phyloP scores from a whole-genome alignment of 92 coral and sea anemone species.

The Parazoanthus swiftii region DNA sequence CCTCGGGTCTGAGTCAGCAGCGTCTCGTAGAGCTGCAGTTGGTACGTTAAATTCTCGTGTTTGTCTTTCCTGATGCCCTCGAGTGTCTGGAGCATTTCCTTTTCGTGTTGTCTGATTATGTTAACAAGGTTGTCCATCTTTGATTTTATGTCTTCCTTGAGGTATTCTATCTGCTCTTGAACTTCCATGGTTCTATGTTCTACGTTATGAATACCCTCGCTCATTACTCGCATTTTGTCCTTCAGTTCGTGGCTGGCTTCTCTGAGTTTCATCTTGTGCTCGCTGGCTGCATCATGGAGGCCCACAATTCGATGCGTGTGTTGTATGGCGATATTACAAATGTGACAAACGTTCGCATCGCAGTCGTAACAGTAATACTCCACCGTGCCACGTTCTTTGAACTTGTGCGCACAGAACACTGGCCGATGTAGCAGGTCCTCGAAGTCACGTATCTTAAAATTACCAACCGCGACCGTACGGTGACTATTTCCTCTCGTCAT shows the following conservation, averaged over 20 bases:
- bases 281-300: constrained; percentile 84
- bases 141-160: constrained; percentile 77
- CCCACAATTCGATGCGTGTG: constrained; percentile 85
- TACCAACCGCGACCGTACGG: constrained; percentile 67
- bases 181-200: constrained; percentile 83
- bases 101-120: constrained; percentile 66
- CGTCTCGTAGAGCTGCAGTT: constrained; percentile 77
- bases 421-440: constrained; percentile 77
- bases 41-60: constrained; percentile 75
- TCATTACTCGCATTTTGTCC: constrained; percentile 67
- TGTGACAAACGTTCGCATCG: constrained; percentile 84
- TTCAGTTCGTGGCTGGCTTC: constrained; percentile 65
- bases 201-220: constrained; percentile 72
- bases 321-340: constrained; percentile 87
- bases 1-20: constrained; percentile 69
- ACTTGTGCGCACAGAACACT: constrained; percentile 79
- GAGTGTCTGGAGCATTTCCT: constrained; percentile 74
- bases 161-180: constrained; percentile 80
- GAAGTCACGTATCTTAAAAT: constrained; percentile 75
- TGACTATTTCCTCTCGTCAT: constrained; percentile 75
- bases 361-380: constrained; percentile 90
- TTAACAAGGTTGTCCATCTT: constrained; percentile 79
- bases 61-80: constrained; percentile 83
- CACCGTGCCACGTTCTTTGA: constrained; percentile 83
- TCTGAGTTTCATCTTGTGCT: constrained; percentile 74